phyloP scores from a whole-genome alignment of 1,140 invertebrate genomes.

The Pentalonia nigronervosa region DNA sequence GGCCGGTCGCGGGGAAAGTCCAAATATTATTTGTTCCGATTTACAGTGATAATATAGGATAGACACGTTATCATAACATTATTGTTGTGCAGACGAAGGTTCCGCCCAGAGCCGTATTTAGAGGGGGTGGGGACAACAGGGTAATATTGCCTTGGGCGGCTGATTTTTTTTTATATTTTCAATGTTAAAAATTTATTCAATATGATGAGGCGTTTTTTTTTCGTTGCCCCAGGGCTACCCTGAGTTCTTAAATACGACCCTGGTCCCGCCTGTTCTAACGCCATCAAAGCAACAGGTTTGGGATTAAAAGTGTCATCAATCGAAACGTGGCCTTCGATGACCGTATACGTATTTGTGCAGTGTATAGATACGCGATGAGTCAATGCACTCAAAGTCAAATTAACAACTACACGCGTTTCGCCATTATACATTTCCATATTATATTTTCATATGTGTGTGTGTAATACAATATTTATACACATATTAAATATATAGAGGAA shows the following conservation, averaged over 20 bases:
- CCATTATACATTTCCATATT: slow-evolving; percentile 23
- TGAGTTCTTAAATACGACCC: no score
- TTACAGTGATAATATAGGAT: background rate
- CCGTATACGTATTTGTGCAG: slow-evolving; percentile 14
- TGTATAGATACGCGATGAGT: background rate
- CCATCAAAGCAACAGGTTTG: background rate
- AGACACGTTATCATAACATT: background rate
- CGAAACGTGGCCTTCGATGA: background rate
- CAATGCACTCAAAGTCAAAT: slow-evolving; percentile 5
- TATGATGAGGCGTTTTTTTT: no score
- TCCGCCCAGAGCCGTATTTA: background rate
- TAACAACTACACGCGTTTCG: background rate
- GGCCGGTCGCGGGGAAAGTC: background rate
- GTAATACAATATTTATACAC: background rate
- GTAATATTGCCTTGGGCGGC: no score
- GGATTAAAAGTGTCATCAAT: background rate
- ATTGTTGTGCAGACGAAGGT: no score
- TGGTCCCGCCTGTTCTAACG: no score
- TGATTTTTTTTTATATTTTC: no score
- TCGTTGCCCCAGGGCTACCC: no score
- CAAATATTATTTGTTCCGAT: background rate
- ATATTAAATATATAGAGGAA: background rate
- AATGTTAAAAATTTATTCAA: no score
- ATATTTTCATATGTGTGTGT: background rate
- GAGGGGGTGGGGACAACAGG: no score